These are phyloP conservation scores for Microtus richardsoni DNA, from an alignment of 2,113 vertebrate species.

Conservation along the genomic window DNA sequence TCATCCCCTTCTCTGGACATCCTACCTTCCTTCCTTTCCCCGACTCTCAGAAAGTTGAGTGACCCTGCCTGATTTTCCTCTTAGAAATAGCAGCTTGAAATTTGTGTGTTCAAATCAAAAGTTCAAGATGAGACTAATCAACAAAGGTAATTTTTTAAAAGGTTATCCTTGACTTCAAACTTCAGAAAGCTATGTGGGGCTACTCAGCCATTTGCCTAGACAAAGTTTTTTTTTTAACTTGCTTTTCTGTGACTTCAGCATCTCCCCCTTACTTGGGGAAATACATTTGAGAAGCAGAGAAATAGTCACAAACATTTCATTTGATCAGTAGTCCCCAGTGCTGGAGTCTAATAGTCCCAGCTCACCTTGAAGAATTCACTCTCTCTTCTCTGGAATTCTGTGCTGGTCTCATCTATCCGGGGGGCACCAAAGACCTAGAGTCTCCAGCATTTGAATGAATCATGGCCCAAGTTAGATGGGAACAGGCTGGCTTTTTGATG, in stretches of 20 bases:
- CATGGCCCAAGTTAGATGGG: not conserved
- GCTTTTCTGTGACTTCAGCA: not conserved
- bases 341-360: not conserved
- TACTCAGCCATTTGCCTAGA: not conserved
- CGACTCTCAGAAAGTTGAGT: too few relatives aligned
- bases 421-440: not conserved
- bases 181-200: not conserved
- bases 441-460: not conserved
- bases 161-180: not conserved
- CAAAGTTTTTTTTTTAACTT: not conserved
- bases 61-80: not conserved
- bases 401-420: fast-evolving
- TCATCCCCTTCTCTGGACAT: not conserved
- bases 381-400: too few relatives aligned
- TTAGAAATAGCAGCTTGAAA: not conserved
- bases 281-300: not conserved
- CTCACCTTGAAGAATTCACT: not conserved
- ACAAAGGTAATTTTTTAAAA: not conserved
- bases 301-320: not conserved
- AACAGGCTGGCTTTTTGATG: not conserved
- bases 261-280: not conserved
- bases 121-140: not conserved
- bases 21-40: not conserved
- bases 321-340: not conserved
- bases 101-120: not conserved